A percentile compares a stretch with the other conserved stretches of the same genome.
phyloP scores from a whole-genome alignment of 2,797 vertebrate genomes.

The Enteromius radiatus region DNA sequence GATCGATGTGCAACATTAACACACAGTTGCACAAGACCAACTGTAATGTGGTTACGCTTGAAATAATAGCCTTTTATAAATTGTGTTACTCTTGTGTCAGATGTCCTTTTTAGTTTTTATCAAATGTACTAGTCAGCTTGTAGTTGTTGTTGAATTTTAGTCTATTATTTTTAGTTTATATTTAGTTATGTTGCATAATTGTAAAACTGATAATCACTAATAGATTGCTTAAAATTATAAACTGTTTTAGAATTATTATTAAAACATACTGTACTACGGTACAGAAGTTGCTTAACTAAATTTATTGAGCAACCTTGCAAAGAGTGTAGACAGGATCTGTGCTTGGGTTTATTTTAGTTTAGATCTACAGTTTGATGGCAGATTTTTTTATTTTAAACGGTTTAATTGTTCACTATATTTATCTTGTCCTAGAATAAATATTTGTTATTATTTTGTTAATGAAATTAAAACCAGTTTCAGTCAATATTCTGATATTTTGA shows the following conservation, averaged over 20 bases:
- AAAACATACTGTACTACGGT: no score
- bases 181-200: background rate
- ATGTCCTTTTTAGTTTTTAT: background rate
- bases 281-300: background rate
- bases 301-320: background rate
- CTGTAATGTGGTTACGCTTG: background rate
- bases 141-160: background rate
- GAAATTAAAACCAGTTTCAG: background rate
- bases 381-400: background rate
- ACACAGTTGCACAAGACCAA: slow-evolving; percentile 8
- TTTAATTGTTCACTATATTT: background rate
- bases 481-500: background rate
- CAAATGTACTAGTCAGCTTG: background rate
- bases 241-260: no score
- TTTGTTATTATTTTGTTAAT: background rate
- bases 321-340: background rate
- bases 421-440: no score
- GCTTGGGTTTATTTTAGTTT: background rate
- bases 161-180: background rate
- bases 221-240: background rate
- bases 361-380: no score
- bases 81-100: background rate
- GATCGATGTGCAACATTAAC: slow-evolving; percentile 3
- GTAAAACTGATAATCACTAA: background rate
- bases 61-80: background rate